Evolutionary conservation across 2,797 vertebrate genomes (phyloP).

Genomic region (Neomorphus geoffroyi): DNA sequence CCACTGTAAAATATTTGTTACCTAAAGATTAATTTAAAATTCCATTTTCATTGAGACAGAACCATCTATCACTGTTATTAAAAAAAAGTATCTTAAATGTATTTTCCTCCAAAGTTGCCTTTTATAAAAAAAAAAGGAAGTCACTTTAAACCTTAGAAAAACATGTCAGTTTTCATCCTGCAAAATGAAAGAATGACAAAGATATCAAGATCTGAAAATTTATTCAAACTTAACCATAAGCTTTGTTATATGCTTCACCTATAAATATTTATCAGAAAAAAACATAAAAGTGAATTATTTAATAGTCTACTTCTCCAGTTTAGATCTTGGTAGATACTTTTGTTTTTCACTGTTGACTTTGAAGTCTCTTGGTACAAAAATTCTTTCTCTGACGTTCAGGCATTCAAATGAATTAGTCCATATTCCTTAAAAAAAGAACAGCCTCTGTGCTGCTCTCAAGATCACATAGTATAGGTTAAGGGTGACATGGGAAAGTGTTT

Average conservation of each 20-base stretch:
- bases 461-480: conserved; percentile 40
- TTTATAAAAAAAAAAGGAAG: not conserved
- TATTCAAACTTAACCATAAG: conserved; percentile 11
- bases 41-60: not conserved
- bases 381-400: not conserved
- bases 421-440: not conserved
- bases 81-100: not conserved
- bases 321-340: not conserved
- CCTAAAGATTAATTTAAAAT: not conserved
- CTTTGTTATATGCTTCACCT: conserved; percentile 10
- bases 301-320: not conserved
- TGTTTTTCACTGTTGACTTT: not conserved
- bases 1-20: not conserved
- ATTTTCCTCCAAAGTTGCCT: not conserved
- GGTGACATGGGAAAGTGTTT: conserved; percentile 58
- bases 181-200: conserved; percentile 17
- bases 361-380: not conserved
- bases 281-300: conserved; percentile 58
- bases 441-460: not conserved
- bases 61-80: not conserved
- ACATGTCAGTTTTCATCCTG: not conserved
- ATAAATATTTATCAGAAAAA: conserved; percentile 54
- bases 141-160: not conserved
- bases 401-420: not conserved
- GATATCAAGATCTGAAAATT: not conserved